Evolutionary conservation across 2,888 invertebrate species (phyloP), one percentile per base, ranked within the genome.

Genomic region (Cryptophagus acutangulus): DNA sequence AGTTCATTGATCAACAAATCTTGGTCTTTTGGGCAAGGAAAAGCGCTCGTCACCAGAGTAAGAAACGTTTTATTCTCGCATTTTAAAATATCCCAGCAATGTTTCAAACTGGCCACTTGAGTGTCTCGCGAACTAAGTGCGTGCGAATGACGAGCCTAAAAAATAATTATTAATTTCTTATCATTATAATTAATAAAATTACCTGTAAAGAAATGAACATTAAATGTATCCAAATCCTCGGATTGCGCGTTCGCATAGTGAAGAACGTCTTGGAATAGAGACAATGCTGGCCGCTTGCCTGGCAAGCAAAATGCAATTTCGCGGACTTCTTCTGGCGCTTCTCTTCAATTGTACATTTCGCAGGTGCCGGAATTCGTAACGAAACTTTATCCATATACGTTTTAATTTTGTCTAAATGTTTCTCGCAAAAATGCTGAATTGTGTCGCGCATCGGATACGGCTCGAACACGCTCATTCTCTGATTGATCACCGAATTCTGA

Each of bases 381-480:
- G 85, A 85, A 3, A 93, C 81, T 61, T 87, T 87, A 55, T 87
- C 86, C 84, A 95, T 92, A 61, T 89, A 95, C 13, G 81, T 77
- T 66, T 90, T 88, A 41, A 95, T 94, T 66, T 92, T 93, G 52
- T 87, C 84, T 49, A 92, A 71, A 64, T 95, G 92, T 67, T 95
- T 94, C 69, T 93, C 93, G 69, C 94, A 94, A 70, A 95, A 95
- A 69, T 94, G 92, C 62, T 92, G 91, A 26, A 95, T 90, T 0
- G 89, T 88, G 65, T 90, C 89, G 15, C 88, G 68, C 88, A 89
- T 88, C n/a, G 88, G 88, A 58, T 86, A 89, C 2, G 90, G 89
- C 69, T 90, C 89, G 68, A 89, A 89, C 36, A 88, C 88, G 62
- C 86, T 86, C 69, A 88, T 87, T 44, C 88, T 74, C 68, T 69